Percentiles rank a stretch among this genome's conserved stretches.
These are phyloP conservation scores for Cnemophilus loriae DNA, from an alignment of 2,113 vertebrate genomes.

Conservation along the genomic window DNA sequence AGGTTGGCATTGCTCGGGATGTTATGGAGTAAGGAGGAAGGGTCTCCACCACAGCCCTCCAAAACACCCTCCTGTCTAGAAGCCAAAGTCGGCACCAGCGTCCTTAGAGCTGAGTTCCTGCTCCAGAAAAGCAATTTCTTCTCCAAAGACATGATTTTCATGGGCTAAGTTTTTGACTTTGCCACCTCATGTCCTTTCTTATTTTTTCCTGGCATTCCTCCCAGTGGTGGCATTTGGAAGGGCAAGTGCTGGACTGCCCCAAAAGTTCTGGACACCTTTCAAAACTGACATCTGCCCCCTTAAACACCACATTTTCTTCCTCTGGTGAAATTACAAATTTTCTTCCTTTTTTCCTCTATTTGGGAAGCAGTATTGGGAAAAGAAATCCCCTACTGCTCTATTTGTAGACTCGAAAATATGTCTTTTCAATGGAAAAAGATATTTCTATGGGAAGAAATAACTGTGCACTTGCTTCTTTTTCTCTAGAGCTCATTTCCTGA, in stretches of 20 bases:
- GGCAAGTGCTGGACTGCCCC: background rate
- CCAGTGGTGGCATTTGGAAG: background rate
- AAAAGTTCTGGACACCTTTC: background rate
- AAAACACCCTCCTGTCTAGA: background rate
- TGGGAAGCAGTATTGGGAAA: background rate
- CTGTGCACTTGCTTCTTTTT: background rate
- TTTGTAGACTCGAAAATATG: background rate
- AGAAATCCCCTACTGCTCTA: background rate
- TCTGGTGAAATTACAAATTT: background rate
- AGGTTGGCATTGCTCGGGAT: fast-evolving
- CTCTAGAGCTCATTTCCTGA: background rate
- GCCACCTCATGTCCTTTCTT: background rate
- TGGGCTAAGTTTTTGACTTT: background rate
- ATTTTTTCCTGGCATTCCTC: background rate
- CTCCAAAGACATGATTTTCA: background rate
- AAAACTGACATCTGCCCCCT: background rate
- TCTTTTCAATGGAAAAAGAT: background rate
- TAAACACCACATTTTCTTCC: background rate
- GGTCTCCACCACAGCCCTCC: background rate
- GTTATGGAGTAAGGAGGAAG: background rate
- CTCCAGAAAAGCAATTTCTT: background rate
- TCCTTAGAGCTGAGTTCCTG: background rate
- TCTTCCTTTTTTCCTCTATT: background rate
- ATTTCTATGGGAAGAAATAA: background rate
- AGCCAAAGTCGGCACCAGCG: background rate